phyloP scores from a whole-genome alignment of 2,797 vertebrate species.

The Rhinogobio ventralis region DNA sequence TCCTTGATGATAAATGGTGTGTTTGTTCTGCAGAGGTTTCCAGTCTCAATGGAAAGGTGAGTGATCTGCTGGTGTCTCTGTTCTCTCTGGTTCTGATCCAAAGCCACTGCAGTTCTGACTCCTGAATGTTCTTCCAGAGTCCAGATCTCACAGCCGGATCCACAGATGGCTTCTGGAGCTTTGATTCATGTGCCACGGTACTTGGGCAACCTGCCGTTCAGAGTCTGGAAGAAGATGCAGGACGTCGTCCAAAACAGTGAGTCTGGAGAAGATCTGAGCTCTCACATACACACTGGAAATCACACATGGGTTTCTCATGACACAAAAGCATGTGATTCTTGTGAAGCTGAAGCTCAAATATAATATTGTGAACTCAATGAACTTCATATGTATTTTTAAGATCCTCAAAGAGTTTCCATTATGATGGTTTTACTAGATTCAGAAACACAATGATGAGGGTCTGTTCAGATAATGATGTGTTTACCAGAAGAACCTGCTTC shows the following conservation, averaged over 20 bases:
- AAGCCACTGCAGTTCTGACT: too few relatives aligned
- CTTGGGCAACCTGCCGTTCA: too few relatives aligned
- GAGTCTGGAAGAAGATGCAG: background rate
- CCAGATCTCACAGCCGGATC: too few relatives aligned
- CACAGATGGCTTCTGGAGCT: too few relatives aligned
- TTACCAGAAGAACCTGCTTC: background rate
- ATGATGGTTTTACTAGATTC: background rate
- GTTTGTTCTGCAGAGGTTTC: too few relatives aligned
- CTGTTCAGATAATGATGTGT: background rate
- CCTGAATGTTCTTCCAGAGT: too few relatives aligned
- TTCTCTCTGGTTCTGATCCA: too few relatives aligned
- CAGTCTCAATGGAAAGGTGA: too few relatives aligned
- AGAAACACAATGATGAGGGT: background rate
- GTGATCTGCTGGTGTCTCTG: too few relatives aligned
- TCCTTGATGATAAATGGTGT: too few relatives aligned
- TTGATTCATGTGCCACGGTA: too few relatives aligned
- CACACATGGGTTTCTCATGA: background rate
- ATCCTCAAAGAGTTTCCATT: background rate
- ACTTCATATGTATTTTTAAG: background rate
- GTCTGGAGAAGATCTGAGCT: background rate
- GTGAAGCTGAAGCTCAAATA: background rate
- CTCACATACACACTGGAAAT: background rate
- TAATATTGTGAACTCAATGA: background rate
- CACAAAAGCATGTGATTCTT: too few relatives aligned
- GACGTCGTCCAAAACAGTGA: background rate